Percentiles rank a stretch among this genome's conserved stretches.
Evolutionary conservation across 2,797 vertebrate species (phyloP).

Genomic region (Vespertilio murinus): DNA sequence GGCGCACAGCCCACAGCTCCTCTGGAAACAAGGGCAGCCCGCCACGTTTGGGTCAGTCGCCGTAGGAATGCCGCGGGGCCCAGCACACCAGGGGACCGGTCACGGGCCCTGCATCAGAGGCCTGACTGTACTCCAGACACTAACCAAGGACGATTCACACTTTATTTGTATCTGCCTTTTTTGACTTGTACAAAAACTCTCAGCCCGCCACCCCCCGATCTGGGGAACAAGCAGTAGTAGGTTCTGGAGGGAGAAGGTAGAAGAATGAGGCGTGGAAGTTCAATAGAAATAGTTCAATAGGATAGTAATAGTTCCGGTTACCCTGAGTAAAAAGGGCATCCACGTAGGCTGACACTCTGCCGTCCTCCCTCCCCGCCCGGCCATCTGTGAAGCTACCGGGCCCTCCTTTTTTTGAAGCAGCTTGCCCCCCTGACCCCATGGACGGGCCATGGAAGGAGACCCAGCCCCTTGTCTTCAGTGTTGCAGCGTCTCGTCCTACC

Average conservation of each 20-base stretch:
- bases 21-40: neutral
- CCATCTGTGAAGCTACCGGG: neutral
- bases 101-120: neutral
- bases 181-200: neutral
- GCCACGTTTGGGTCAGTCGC: neutral
- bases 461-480: neutral
- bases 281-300: too few relatives aligned
- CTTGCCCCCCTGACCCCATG: neutral
- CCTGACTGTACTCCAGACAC: neutral
- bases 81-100: neutral
- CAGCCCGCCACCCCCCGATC: neutral
- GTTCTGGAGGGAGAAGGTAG: neutral
- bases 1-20: neutral
- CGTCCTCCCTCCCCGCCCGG: neutral
- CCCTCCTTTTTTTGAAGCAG: neutral
- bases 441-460: neutral
- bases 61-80: neutral
- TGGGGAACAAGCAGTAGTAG: neutral
- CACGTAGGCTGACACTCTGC: neutral
- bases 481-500: neutral
- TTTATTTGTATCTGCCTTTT: slow-evolving; percentile 46
- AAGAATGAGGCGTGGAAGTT: neutral
- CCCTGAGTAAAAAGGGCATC: neutral
- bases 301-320: too few relatives aligned
- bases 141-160: neutral